Evolutionary conservation across 2,113 vertebrate genomes (phyloP).

Genomic region (Syngnathus scovelli): DNA sequence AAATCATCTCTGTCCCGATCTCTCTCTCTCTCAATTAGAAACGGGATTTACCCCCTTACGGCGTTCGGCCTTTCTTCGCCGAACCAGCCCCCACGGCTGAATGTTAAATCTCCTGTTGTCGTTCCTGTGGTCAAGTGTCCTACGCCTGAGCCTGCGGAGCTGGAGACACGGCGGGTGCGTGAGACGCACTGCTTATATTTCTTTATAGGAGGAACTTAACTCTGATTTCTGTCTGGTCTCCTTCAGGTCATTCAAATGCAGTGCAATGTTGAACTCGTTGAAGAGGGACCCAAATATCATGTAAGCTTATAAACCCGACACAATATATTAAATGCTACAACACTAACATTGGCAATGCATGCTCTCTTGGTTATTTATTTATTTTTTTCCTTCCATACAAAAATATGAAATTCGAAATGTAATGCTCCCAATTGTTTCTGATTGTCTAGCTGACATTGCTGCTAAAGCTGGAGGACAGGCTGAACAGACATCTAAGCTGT

Average conservation of each 20-base stretch:
- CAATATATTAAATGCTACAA: background rate
- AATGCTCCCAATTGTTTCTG: background rate
- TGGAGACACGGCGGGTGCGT: slow-evolving; percentile 89
- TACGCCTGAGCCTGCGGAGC: slow-evolving; percentile 89
- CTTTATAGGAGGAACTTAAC: background rate
- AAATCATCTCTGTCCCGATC: background rate
- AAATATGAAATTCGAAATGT: background rate
- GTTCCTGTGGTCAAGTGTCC: slow-evolving; percentile 88
- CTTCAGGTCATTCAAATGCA: slow-evolving; percentile 91
- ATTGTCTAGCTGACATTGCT: slow-evolving; percentile 82
- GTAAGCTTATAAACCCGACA: slow-evolving; percentile 55
- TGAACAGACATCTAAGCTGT: slow-evolving; percentile 97
- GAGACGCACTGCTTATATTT: background rate
- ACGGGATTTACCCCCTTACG: slow-evolving; percentile 94
- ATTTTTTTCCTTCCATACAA: background rate
- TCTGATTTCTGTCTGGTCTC: background rate
- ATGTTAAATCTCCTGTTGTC: slow-evolving; percentile 83
- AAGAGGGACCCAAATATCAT: slow-evolving; percentile 91
- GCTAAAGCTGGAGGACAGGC: slow-evolving; percentile 96
- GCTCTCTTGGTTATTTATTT: background rate
- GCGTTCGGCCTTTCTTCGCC: slow-evolving; percentile 86
- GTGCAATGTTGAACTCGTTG: slow-evolving; percentile 88
- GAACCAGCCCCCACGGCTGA: slow-evolving; percentile 86
- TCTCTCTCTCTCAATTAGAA: slow-evolving; percentile 63
- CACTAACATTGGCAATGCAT: background rate